Conservation (phyloP, 1,140 invertebrate species). For the Ceratina australensis region DNA sequence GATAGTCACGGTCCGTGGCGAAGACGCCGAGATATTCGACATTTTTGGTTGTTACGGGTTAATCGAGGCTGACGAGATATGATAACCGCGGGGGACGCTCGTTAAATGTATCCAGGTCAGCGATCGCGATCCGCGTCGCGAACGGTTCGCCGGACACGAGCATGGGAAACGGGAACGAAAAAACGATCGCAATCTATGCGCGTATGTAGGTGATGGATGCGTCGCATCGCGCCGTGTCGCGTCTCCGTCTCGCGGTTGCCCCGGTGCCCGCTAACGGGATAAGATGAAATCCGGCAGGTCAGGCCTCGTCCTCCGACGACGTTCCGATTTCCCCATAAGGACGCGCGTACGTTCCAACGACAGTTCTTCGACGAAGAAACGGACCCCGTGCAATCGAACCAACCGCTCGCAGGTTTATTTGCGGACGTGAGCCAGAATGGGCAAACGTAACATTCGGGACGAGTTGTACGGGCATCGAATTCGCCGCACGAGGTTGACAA, state of each 20-base stretch:
- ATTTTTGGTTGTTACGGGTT: constrained; percentile 12
- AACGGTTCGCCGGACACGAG: constrained; percentile 27
- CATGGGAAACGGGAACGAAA: constrained; percentile 51
- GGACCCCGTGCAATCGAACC: background rate
- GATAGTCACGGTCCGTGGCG: constrained; percentile 32
- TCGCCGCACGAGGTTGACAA: background rate
- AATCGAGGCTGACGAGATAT: constrained; percentile 25
- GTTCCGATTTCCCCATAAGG: constrained; percentile 56
- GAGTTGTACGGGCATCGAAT: background rate
- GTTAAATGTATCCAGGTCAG: constrained; percentile 29
- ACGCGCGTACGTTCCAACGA: constrained; percentile 10
- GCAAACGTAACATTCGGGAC: background rate
- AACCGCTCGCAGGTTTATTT: constrained; percentile 37
- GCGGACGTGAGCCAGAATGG: constrained; percentile 51
- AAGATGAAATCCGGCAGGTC: constrained; percentile 44
- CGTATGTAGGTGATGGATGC: constrained; percentile 61
- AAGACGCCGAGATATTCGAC: background rate
- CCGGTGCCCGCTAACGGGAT: constrained; percentile 55
- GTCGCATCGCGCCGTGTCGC: constrained; percentile 20
- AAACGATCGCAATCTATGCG: constrained; percentile 56
- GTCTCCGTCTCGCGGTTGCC: constrained; percentile 19
- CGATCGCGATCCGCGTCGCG: background rate
- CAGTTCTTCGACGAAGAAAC: background rate
- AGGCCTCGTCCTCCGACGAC: constrained; percentile 50
- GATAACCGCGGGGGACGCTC: background rate